Base-by-base conservation (phyloP, 2,888 invertebrate species). In the Phragmatobia fuliginosa region DNA sequence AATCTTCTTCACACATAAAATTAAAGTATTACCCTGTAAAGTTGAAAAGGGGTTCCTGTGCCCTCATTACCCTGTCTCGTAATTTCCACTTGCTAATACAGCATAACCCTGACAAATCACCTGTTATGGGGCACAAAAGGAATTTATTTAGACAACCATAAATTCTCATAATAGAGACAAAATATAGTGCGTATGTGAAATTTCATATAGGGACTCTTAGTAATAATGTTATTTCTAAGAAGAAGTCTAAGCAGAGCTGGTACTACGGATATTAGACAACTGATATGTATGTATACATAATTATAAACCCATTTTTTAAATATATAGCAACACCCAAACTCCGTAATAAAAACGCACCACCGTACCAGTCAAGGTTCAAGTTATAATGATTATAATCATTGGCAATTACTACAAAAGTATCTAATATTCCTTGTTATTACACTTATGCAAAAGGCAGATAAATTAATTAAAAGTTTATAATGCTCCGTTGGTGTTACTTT, bases 51-150 rank as follows among this genome's bases (percentile, higher is more conserved):
- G 72, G 80, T 75, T 73, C 73, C 76, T 79, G 74, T 71, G 77
- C 81, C 83, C 85, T 84, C 84, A 85, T 89, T 88, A 88, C 73
- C 72, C 74, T 82, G 84, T 78, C 88, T 80, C 88, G 85, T 89
- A 90, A 88, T 87, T 90, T 88, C 73, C 75, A 80, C 81, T 72
- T 82, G 78, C 83, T 88, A 88, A 88, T 88, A 86, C 86, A 78
- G 75, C 77, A 83, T 84, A 83, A 82, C 84, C 83, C 80, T 77
- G 84, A 87, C 86, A 86, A 86, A 88, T 88, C 79, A 85, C 83
- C 82, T 76, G 80, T 76, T 74, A 80, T 77, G 68, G 78, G 52
- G 71, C 72, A 69, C 77, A 72, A 75, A 74, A 75, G 81, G 79
- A 80, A 77, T 82, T 78, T 80, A 82, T 82, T 80, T 69, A 78